Evolutionary conservation across 23 tunicate species (phyloP).

Genomic region (Diplosoma virens): DNA sequence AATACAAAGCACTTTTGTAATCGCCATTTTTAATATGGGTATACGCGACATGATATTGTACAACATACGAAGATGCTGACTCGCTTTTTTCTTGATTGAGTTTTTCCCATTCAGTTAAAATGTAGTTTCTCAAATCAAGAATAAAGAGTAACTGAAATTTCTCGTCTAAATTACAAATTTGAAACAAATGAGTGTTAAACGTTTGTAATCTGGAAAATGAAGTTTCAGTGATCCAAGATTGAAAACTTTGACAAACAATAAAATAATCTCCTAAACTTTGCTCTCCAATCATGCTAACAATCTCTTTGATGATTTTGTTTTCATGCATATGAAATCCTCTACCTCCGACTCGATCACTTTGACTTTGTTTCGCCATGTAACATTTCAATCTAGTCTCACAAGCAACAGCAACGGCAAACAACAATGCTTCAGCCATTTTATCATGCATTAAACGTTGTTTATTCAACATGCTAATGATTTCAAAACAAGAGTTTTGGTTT

Average conservation of each 20-base stretch:
- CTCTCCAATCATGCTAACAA: conserved; percentile 1
- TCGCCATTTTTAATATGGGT: neutral
- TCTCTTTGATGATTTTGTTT: neutral
- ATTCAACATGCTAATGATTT: neutral
- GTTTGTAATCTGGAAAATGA: no score
- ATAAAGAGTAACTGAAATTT: neutral
- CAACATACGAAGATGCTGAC: no score
- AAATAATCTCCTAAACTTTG: conserved; percentile 14
- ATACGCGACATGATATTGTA: neutral
- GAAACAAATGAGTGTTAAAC: neutral
- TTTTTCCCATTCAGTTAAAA: neutral
- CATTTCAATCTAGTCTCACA: conserved; percentile 20
- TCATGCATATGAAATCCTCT: neutral
- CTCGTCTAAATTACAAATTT: neutral
- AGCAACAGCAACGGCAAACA: conserved; percentile 17
- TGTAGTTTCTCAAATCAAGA: neutral
- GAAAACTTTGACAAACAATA: neutral
- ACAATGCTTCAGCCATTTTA: neutral
- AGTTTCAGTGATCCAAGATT: neutral
- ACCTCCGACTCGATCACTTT: conserved; percentile 10
- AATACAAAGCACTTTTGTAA: neutral
- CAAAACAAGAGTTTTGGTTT: neutral
- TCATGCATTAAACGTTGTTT: neutral
- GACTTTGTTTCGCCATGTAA: conserved; percentile 16
- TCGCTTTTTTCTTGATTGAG: neutral